Evolutionary conservation across 2,797 vertebrate genomes (phyloP), one percentile per base, ranked within the genome.

Genomic region (Numenius phaeopus): DNA sequence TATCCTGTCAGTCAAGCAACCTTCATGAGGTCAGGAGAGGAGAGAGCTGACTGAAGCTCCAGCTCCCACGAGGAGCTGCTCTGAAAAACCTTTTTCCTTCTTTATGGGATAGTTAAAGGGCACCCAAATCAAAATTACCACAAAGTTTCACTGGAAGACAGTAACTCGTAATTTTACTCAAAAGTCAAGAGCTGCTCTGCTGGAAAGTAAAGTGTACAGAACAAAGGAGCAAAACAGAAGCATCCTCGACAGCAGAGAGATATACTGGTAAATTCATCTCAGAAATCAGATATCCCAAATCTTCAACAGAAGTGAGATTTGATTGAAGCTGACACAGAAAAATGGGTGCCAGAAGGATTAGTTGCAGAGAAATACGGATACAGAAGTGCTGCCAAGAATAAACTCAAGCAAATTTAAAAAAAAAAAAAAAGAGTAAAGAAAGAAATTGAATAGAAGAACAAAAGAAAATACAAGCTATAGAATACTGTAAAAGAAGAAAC

Each of bases 1-100:
- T 95, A 96, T 59, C 95, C 52, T 34, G 64, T 42, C 83, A 95
- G 71, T 80, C 75, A 94, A 92, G 39, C 37, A 75, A 80, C 42
- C 39, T 88, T 89, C 50, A 6, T 21, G 75, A 91, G 96, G 94
- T 86, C 92, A 91, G 58, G 19, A 70, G 46, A 94, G 83, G 34
- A 93, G 39, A 93, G 20, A 80, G 34, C 17, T 5, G 7, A 69
- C 50, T 47, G 59, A 87, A 92, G 47, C 24, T 89, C 32, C 62
- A 58, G 42, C 80, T 87, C 67, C 24, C 62, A 61, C 26, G 59
- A 40, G 44, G 32, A 71, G 34, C 30, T 82, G 39, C 81, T 40
- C 19, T 34, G 49, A 65, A 86, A 91, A 83, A 23, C 3, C 30
- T 49, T 94, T 44, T 34, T 67, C 16, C 9, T 81, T 72, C 57